A percentile compares a stretch with the other conserved stretches of the same genome.
Evolutionary conservation across 2,888 invertebrate species (phyloP).

Genomic region (Terebella lapidaria): DNA sequence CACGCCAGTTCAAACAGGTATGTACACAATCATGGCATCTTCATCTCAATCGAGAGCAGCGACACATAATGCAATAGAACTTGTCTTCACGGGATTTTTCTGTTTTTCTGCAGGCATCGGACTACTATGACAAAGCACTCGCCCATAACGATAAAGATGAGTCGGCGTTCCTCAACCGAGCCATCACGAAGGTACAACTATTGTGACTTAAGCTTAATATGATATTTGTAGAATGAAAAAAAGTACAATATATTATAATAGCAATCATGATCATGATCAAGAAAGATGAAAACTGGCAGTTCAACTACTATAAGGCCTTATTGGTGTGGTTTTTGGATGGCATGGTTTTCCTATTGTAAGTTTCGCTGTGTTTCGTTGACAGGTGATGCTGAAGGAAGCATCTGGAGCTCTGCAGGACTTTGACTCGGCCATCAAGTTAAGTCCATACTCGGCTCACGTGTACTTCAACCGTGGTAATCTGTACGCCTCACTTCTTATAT

Average conservation of each 20-base stretch:
- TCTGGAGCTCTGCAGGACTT: slow-evolving; percentile 48
- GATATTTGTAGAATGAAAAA: too few species aligned
- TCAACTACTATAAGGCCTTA: too few species aligned
- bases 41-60: too few species aligned
- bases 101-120: slow-evolving; percentile 39
- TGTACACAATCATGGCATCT: too few species aligned
- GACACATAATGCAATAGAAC: too few species aligned
- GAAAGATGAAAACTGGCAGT: too few species aligned
- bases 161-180: slow-evolving; percentile 49
- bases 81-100: too few species aligned
- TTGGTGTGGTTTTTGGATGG: too few species aligned
- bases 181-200: slow-evolving; percentile 51
- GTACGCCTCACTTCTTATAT: slow-evolving; percentile 42
- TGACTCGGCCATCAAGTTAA: slow-evolving; percentile 39
- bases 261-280: too few species aligned
- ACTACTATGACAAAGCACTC: slow-evolving; percentile 42
- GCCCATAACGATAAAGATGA: slow-evolving; percentile 45
- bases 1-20: slow-evolving; percentile 49
- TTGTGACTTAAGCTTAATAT: too few species aligned
- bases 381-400: slow-evolving; percentile 47
- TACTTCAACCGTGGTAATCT: slow-evolving; percentile 52
- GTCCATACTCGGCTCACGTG: slow-evolving; percentile 49
- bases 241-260: too few species aligned
- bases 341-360: too few species aligned
- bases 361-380: slow-evolving; percentile 4